Base-by-base conservation (phyloP, 1,140 invertebrate genomes). In the Hydropsyche tenuis region DNA sequence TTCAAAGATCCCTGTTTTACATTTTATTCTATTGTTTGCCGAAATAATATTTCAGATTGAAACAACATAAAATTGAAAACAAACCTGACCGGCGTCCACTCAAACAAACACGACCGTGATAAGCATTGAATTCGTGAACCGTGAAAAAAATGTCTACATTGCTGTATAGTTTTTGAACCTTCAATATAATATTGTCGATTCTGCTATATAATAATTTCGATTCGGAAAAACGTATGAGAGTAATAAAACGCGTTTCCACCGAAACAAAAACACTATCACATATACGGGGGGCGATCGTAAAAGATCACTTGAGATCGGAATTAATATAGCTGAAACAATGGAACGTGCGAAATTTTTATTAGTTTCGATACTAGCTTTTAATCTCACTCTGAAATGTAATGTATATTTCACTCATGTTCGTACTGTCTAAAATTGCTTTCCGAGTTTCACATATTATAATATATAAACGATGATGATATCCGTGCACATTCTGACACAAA, bases 21-120 rank as follows among this genome's bases (percentile, higher is more conserved):
- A 60, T 60, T 60, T 60, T 60, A 20, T 20, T 16, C 48, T 18
- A 18, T 53, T 53, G 48, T 53, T 53, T 53, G 48, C 16, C 48
- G n/a, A 53, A 53, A 53, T 53, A 53, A 53, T 53, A 53, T 53
- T 53, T 53, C 20, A 18, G 48, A 53, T 53, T 53, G 48, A 20
- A 53, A 53, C 48, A 53, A 53, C 48, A 53, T 18, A 53, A 16
- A 18, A 53, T 18, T 53, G 48, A 53, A 53, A 53, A 16, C 20
- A 53, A 53, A 53, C n/a, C 48, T 9, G 18, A 53, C 48, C 48
- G 7, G 6, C 16, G 20, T 16, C 6, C 48, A 37, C 30, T 37
- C 30, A 37, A 37, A 37, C 9, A 37, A 4, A 4, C 30, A 9
- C 3, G 30, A 37, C 30, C 9, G 30, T 37, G 30, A 37, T 37